These are phyloP conservation scores for Bovichtus diacanthus DNA, from an alignment of 2,797 vertebrate genomes.

Conservation along the genomic window DNA sequence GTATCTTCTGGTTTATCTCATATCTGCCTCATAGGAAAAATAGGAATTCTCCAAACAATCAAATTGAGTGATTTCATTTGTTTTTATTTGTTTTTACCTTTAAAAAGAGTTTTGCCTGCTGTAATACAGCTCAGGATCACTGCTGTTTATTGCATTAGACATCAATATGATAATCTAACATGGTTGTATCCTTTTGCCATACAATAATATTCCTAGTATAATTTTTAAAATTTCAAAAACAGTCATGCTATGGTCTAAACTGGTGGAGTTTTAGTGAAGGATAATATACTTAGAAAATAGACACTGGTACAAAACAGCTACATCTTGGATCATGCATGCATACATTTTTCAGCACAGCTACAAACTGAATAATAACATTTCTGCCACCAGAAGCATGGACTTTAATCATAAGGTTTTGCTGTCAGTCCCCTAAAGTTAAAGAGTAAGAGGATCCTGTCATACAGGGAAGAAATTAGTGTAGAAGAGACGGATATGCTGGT, in stretches of 20 bases:
- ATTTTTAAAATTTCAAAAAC: neutral
- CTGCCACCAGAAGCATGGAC: neutral
- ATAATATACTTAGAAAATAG: neutral
- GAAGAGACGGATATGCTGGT: no score
- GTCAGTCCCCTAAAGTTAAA: no score
- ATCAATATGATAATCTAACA: neutral
- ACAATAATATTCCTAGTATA: neutral
- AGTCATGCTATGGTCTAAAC: neutral
- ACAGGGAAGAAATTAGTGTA: neutral
- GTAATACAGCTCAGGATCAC: neutral
- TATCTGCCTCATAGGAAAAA: neutral
- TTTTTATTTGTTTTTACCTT: neutral
- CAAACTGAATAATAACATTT: neutral
- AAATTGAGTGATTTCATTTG: neutral
- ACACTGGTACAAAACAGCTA: neutral
- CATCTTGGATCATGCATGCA: neutral
- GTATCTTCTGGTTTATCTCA: neutral
- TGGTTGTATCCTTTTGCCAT: neutral
- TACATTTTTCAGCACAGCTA: neutral
- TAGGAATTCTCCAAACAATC: neutral
- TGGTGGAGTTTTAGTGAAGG: neutral
- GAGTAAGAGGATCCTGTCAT: neutral
- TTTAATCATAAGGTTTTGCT: neutral
- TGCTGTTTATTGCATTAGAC: neutral
- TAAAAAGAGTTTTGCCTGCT: neutral